phyloP scores from a whole-genome alignment of 2,888 invertebrate genomes.

The Microctonus brassicae region DNA sequence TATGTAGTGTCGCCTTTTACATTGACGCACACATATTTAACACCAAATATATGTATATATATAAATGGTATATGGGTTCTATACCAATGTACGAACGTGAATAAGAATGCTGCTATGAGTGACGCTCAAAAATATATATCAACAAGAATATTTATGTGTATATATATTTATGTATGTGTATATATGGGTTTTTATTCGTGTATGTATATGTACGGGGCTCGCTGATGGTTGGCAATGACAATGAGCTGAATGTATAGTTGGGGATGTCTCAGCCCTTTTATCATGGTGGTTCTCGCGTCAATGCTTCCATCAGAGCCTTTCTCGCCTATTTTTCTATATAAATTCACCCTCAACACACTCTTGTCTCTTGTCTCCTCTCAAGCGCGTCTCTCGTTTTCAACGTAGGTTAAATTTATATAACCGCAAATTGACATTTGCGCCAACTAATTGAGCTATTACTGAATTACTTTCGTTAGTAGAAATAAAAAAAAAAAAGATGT shows the following conservation, averaged over 20 bases:
- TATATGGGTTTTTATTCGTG: not conserved
- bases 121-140: not conserved
- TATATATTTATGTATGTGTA: not conserved
- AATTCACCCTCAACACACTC: slow-evolving; percentile 42
- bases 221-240: not conserved
- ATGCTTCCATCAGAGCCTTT: slow-evolving; percentile 62
- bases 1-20: slow-evolving; percentile 39
- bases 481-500: not conserved
- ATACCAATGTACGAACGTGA: too few relatives aligned
- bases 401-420: slow-evolving; percentile 34
- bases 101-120: slow-evolving; percentile 18
- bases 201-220: not conserved
- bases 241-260: slow-evolving; percentile 45
- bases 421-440: slow-evolving; percentile 43
- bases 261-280: slow-evolving; percentile 69
- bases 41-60: not conserved
- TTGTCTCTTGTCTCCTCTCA: slow-evolving; percentile 4
- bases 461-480: not conserved
- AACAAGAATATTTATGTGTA: not conserved
- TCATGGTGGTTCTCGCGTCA: slow-evolving; percentile 69
- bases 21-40: slow-evolving; percentile 12
- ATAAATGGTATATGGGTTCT: not conserved
- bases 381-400: slow-evolving; percentile 41
- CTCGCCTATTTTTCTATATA: slow-evolving; percentile 37
- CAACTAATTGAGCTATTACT: slow-evolving; percentile 59